Conservation (phyloP, 1,140 invertebrate genomes). For the Bathynomus jamesi region DNA sequence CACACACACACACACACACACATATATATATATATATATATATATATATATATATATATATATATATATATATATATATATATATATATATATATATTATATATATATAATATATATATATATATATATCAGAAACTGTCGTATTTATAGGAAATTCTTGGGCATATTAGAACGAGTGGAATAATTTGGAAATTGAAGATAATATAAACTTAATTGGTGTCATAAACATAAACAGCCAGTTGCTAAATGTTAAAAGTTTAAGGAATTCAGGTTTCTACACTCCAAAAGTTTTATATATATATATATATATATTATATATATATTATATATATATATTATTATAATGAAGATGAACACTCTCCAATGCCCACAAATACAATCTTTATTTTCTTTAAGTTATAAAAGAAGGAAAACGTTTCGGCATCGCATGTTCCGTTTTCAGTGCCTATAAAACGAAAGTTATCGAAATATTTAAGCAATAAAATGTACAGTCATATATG, state of each 20-base stretch:
- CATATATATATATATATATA: constrained; percentile 4
- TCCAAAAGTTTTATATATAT: constrained; percentile 6
- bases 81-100: constrained; percentile 3
- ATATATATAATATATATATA: not conserved
- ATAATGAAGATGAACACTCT: too few species aligned
- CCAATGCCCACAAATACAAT: too few species aligned
- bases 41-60: constrained; percentile 4
- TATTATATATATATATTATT: constrained; percentile 9
- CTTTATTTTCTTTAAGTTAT: too few species aligned
- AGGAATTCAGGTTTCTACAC: too few species aligned
- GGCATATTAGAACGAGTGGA: not conserved
- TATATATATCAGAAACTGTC: not conserved
- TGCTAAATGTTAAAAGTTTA: not conserved
- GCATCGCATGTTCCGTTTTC: too few species aligned
- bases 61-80: constrained; percentile 1
- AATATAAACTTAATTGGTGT: not conserved
- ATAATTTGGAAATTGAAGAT: not conserved
- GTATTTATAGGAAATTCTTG: not conserved
- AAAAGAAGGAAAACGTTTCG: too few species aligned
- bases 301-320: constrained; percentile 11
- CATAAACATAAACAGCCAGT: not conserved
- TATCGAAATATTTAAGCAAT: too few species aligned
- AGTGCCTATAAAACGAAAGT: too few species aligned
- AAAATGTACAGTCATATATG: too few species aligned
- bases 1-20: not conserved